A percentile compares a stretch with the other conserved stretches of the same genome.
Evolutionary conservation across 1,140 invertebrate genomes (phyloP).

Genomic region (Penaeus chinensis): DNA sequence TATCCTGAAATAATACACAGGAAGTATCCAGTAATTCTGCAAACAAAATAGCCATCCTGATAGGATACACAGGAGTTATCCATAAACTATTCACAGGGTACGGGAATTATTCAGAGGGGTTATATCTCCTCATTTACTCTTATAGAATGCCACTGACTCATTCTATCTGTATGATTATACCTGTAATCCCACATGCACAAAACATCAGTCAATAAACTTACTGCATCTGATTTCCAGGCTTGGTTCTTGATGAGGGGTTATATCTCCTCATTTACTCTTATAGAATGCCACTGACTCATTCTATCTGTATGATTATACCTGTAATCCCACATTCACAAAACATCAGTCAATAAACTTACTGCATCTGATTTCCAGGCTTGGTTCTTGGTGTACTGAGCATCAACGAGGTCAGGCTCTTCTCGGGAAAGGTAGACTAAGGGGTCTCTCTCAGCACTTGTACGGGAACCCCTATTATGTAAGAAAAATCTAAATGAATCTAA

Average conservation of each 20-base stretch:
- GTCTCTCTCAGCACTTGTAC: conserved; percentile 91
- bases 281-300: too few species aligned
- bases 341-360: conserved; percentile 1
- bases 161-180: too few species aligned
- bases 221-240: conserved; percentile 92
- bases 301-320: too few species aligned
- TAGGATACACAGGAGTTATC: not conserved
- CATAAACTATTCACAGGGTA: too few species aligned
- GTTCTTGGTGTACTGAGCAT: conserved; percentile 97
- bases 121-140: too few species aligned
- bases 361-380: conserved; percentile 96
- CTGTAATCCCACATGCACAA: too few species aligned
- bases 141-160: too few species aligned
- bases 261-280: too few species aligned
- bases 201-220: not conserved
- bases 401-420: conserved; percentile 77
- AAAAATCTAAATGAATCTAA: too few species aligned
- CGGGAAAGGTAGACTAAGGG: conserved; percentile 88
- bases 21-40: not conserved
- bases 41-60: not conserved
- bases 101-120: too few species aligned
- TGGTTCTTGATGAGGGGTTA: conserved; percentile 89
- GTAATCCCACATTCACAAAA: too few species aligned
- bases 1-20: conserved; percentile 76
- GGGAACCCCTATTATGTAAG: conserved; percentile 77